Evolutionary conservation across 1,140 invertebrate species (phyloP).

Genomic region (Drosophila tsacasi): DNA sequence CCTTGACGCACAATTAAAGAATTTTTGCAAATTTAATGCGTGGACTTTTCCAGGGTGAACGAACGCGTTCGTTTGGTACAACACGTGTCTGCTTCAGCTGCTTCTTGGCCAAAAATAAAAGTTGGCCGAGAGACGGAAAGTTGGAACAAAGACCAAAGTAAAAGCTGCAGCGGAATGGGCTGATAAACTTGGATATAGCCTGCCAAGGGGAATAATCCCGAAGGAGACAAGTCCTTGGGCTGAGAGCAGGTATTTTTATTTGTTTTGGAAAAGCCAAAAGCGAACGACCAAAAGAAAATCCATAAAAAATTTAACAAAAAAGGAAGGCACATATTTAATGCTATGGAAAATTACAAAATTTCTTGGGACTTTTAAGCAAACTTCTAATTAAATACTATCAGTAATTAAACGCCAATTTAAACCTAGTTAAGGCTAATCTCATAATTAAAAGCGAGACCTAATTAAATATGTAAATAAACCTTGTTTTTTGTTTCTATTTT

Average conservation of each 20-base stretch:
- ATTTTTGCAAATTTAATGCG: slow-evolving; percentile 44
- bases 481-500: slow-evolving; percentile 1
- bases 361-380: background rate
- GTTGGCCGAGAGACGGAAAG: slow-evolving; percentile 20
- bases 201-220: slow-evolving; percentile 36
- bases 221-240: slow-evolving; percentile 19
- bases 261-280: slow-evolving; percentile 12
- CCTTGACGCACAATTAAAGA: slow-evolving; percentile 70
- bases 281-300: background rate
- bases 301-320: background rate
- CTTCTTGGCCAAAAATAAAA: slow-evolving; percentile 26
- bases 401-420: background rate
- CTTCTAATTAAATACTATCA: background rate
- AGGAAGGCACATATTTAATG: background rate
- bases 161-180: slow-evolving; percentile 8
- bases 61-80: slow-evolving; percentile 10
- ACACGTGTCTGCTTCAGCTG: slow-evolving; percentile 15
- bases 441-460: background rate
- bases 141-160: slow-evolving; percentile 25
- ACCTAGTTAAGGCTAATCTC: background rate
- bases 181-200: slow-evolving; percentile 42
- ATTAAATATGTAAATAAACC: slow-evolving; percentile 13
- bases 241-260: slow-evolving; percentile 22
- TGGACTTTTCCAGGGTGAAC: slow-evolving; percentile 21
- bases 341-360: background rate